Percentiles rank a stretch among this genome's conserved stretches.
These are phyloP conservation scores for Lepidothrix coronata DNA, from an alignment of 2,113 vertebrate genomes.

Conservation along the genomic window DNA sequence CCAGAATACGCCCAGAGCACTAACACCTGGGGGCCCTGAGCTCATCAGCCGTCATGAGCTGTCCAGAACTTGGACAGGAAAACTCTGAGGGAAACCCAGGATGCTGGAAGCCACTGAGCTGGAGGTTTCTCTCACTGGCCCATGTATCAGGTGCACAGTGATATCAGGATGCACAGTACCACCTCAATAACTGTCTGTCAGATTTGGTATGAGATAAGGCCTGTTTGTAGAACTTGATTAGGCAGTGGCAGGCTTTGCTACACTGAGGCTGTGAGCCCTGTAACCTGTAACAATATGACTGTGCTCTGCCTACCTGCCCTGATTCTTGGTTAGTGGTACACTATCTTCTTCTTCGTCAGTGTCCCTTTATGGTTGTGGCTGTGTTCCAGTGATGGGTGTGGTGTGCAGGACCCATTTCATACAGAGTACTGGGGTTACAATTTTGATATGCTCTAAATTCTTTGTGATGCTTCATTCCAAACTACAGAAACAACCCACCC, in stretches of 20 bases:
- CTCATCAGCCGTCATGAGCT: background rate
- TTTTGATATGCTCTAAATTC: background rate
- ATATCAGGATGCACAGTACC: background rate
- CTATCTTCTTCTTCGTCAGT: rapidly evolving
- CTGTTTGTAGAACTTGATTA: background rate
- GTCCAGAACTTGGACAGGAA: background rate
- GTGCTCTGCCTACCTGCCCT: background rate
- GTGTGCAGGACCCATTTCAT: background rate
- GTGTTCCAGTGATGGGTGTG: background rate
- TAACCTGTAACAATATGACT: background rate
- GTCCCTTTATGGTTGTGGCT: background rate
- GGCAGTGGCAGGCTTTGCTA: background rate
- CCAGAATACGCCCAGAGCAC: background rate
- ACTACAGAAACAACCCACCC: background rate
- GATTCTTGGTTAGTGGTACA: background rate
- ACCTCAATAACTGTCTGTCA: background rate
- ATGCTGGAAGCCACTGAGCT: background rate
- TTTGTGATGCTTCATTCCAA: background rate
- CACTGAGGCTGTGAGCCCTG: background rate
- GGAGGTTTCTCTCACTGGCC: background rate
- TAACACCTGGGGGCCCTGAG: background rate
- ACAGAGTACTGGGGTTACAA: background rate
- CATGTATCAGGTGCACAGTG: background rate
- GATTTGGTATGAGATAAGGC: background rate
- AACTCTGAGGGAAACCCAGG: background rate